phyloP scores from a whole-genome alignment of 2,888 invertebrate genomes.

The Germaria angustata region DNA sequence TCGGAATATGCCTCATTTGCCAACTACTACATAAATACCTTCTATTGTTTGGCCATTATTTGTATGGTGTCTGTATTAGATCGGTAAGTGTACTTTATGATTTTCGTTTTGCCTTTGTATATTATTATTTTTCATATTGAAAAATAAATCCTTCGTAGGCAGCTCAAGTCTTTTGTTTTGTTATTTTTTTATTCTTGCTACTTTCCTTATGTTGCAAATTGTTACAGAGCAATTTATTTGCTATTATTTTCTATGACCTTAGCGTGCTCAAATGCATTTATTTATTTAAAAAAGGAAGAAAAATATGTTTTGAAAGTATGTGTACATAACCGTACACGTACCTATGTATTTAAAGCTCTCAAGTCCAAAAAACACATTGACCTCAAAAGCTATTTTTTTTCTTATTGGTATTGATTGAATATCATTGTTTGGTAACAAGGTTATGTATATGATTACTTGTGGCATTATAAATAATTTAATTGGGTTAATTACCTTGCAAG shows the following conservation, averaged over 20 bases:
- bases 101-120: background rate
- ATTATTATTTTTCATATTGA: background rate
- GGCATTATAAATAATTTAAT: slow-evolving; percentile 6
- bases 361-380: slow-evolving; percentile 55
- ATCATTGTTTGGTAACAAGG: slow-evolving; percentile 13
- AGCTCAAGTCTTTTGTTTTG: slow-evolving; percentile 9
- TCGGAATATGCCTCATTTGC: slow-evolving; percentile 79
- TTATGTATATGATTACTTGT: slow-evolving; percentile 8
- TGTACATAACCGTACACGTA: too few species aligned
- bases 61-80: slow-evolving; percentile 82
- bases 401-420: slow-evolving; percentile 18
- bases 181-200: background rate
- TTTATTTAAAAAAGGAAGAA: slow-evolving; percentile 20
- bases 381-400: slow-evolving; percentile 52
- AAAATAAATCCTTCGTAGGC: background rate
- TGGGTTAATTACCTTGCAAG: slow-evolving; percentile 10
- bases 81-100: slow-evolving; percentile 79
- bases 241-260: slow-evolving; percentile 49
- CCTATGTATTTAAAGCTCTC: too few species aligned
- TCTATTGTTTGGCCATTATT: slow-evolving; percentile 81
- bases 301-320: background rate
- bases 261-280: slow-evolving; percentile 57
- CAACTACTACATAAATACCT: slow-evolving; percentile 80
- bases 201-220: background rate
- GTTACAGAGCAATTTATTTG: background rate